Evolutionary conservation across 2,797 vertebrate species (phyloP).

Genomic region (Trichosurus vulpecula): DNA sequence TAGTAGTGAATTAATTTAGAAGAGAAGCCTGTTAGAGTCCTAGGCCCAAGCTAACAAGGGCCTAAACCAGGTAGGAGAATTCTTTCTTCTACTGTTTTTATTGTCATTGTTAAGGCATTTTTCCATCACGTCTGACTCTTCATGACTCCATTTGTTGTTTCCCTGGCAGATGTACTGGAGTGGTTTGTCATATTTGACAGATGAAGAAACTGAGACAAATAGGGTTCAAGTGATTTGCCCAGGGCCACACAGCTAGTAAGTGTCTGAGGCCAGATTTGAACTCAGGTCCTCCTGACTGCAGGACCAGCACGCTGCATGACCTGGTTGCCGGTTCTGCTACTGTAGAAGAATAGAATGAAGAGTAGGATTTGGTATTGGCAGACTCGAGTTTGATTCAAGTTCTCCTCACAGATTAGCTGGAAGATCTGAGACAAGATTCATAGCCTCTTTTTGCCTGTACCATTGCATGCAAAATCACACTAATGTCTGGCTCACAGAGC

Average conservation of each 20-base stretch:
- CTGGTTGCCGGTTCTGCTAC: background rate
- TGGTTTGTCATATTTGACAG: background rate
- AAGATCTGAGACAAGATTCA: background rate
- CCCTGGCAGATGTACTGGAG: background rate
- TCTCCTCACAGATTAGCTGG: background rate
- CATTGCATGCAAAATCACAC: background rate
- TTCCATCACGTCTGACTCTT: background rate
- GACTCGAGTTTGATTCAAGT: background rate
- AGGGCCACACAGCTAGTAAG: conserved; percentile 20
- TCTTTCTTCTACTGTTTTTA: background rate
- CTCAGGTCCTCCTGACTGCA: background rate
- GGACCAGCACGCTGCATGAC: background rate
- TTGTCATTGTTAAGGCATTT: background rate
- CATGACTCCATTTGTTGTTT: background rate
- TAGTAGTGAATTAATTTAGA: background rate
- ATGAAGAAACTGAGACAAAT: background rate
- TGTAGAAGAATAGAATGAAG: background rate
- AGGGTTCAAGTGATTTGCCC: conserved; percentile 37
- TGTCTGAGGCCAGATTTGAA: background rate
- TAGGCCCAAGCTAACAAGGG: background rate
- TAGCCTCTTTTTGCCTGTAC: background rate
- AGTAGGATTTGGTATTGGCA: background rate
- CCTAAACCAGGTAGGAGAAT: background rate
- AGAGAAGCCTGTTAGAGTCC: background rate
- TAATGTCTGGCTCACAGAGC: background rate